Conservation (phyloP, 2,113 vertebrate species). For the Oreochromis niloticus region DNA sequence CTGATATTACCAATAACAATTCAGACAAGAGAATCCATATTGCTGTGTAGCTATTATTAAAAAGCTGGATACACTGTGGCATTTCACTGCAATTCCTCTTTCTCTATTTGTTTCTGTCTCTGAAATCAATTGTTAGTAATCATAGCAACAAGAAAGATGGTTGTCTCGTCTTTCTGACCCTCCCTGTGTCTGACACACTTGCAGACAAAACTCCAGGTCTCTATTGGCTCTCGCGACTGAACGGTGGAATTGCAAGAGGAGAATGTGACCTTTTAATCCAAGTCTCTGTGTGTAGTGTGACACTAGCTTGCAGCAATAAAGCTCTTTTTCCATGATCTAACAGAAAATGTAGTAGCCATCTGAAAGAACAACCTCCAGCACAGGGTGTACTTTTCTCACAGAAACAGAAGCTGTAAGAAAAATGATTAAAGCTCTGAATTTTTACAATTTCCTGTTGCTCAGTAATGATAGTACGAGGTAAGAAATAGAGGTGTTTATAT, state of each 20-base stretch:
- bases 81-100: background rate
- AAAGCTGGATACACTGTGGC: background rate
- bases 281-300: background rate
- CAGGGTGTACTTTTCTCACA: background rate
- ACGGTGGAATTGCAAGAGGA: background rate
- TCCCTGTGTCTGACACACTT: background rate
- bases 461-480: background rate
- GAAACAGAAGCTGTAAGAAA: background rate
- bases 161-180: background rate
- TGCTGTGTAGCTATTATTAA: conserved; percentile 33
- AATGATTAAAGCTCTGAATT: background rate
- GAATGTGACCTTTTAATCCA: conserved; percentile 43
- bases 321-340: background rate
- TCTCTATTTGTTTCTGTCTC: conserved; percentile 9
- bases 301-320: conserved; percentile 9
- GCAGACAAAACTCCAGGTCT: background rate
- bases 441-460: background rate
- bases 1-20: conserved; percentile 51
- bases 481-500: background rate
- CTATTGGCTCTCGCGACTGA: background rate
- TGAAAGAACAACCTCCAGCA: background rate
- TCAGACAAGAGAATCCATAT: conserved; percentile 38
- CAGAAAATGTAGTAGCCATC: background rate
- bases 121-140: conserved; percentile 9
- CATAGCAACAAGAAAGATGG: background rate